Percentiles rank a stretch among this genome's conserved stretches.
Conservation (phyloP, 2,888 invertebrate species). For the Invenusta paracnida region DNA sequence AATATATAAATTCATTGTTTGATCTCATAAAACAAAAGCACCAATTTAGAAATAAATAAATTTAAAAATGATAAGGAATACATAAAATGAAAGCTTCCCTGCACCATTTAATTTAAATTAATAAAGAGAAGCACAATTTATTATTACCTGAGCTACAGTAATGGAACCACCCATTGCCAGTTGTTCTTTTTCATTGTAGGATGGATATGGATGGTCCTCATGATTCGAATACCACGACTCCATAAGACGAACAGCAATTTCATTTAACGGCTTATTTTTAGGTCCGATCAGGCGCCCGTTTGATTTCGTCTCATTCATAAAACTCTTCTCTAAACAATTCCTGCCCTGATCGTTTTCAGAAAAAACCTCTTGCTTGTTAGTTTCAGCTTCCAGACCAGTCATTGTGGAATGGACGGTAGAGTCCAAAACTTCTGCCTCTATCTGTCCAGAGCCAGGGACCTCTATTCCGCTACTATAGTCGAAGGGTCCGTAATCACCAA, state of each 20-base stretch:
- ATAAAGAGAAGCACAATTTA: no score
- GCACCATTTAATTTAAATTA: no score
- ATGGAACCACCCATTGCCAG: slow-evolving; percentile 52
- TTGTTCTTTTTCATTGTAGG: slow-evolving; percentile 51
- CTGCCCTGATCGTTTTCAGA: neutral
- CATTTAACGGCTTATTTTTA: slow-evolving; percentile 40
- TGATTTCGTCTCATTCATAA: neutral
- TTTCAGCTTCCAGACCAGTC: neutral
- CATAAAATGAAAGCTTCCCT: no score
- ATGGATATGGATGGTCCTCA: slow-evolving; percentile 53
- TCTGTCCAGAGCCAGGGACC: neutral
- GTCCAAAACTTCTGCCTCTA: neutral
- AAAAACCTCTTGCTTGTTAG: neutral
- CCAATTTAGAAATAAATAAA: no score
- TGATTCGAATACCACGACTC: slow-evolving; percentile 52
- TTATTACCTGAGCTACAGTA: slow-evolving; percentile 48
- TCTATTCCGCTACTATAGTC: neutral
- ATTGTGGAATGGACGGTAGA: neutral
- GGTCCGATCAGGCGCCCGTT: slow-evolving; percentile 62
- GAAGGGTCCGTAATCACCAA: neutral
- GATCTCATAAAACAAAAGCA: no score
- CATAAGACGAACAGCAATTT: slow-evolving; percentile 50
- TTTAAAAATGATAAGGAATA: no score
- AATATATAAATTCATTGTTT: no score
- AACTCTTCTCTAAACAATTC: neutral